phyloP scores from a whole-genome alignment of 2,797 vertebrate genomes.

The Acestrorhynchus altus region DNA sequence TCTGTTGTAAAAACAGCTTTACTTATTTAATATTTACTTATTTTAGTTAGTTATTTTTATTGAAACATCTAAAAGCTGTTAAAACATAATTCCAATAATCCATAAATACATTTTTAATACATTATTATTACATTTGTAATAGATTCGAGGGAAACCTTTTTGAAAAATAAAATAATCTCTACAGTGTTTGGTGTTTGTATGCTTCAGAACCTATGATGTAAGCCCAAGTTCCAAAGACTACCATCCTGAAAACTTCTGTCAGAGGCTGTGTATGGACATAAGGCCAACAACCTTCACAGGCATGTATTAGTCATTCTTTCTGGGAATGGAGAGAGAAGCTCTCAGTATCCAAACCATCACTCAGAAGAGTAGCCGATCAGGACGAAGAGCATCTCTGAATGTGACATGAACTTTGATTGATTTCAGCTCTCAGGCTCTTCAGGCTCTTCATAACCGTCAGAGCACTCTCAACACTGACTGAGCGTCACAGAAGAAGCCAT shows the following conservation, averaged over 20 bases:
- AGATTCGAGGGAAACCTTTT: too few relatives aligned
- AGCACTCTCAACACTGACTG: conserved; percentile 10
- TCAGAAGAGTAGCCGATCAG: conserved; percentile 26
- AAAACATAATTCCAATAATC: too few relatives aligned
- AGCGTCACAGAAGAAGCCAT: conserved; percentile 31
- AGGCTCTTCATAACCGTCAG: conserved; percentile 12
- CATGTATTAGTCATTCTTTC: not conserved
- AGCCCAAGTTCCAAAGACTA: not conserved
- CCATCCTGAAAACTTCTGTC: not conserved
- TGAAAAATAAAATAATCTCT: too few relatives aligned
- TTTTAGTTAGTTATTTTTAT: too few relatives aligned
- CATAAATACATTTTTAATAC: too few relatives aligned
- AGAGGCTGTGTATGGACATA: not conserved
- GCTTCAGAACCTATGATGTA: too few relatives aligned
- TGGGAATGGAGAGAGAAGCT: not conserved
- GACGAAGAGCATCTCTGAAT: not conserved
- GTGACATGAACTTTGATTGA: conserved; percentile 20
- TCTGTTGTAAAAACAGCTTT: too few relatives aligned
- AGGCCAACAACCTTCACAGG: conserved; percentile 29
- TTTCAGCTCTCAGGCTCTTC: not conserved
- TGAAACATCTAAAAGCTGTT: too few relatives aligned
- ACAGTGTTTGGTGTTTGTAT: too few relatives aligned
- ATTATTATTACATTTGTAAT: too few relatives aligned
- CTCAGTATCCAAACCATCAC: conserved; percentile 21
- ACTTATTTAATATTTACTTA: too few relatives aligned